Evolutionary conservation across 2,797 vertebrate species (phyloP), one percentile per base, ranked within the genome.

Genomic region (Pantherophis vulpinus): DNA sequence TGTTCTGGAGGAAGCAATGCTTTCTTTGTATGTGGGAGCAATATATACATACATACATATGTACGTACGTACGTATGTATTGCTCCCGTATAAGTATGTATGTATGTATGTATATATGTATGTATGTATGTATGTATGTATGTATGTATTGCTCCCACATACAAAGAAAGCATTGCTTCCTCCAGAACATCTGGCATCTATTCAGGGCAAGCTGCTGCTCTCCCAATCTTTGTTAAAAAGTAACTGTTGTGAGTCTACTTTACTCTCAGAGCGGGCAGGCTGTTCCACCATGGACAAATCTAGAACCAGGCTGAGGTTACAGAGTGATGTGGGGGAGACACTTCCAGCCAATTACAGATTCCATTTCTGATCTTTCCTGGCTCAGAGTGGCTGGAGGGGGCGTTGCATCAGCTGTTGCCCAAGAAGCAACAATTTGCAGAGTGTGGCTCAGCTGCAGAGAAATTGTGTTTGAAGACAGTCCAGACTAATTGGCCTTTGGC

Each of bases 121-220:
- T 37, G 3, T 37, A 37, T 37, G 37, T 2, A 37, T 37, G 37
- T 3, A 37, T 37, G 37, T 37, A 37, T 42, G 42, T 42, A 42
- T 42, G 42, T 42, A 42, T 42, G 42, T 23, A 56, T 42, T 32
- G 60, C 55, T 79, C 20, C 54, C 55, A 60, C 93, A 54, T 14
- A 56, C 66, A 91, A 10, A 37, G 86, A 91, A 10, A 37, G 63
- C 66, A 61, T 14, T 89, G 87, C 66, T 93, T 88, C 93, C 93
- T 91, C 86, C 93, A 91, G 66, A 93, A 93, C 93, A 93, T 79
- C 90, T 91, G 91, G 90, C 86, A 54, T 88, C 18, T 88, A 42
- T 88, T 91, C 63, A 83, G 87, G n/a, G 56, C 56, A 91, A 91
- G 56, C 66, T 88, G 86, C 47, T 93, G 14, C 90, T 93, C 87